A percentile compares a stretch with the other conserved stretches of the same genome.
These are phyloP conservation scores for Calcarius ornatus DNA, from an alignment of 2,113 vertebrate species.

Conservation along the genomic window DNA sequence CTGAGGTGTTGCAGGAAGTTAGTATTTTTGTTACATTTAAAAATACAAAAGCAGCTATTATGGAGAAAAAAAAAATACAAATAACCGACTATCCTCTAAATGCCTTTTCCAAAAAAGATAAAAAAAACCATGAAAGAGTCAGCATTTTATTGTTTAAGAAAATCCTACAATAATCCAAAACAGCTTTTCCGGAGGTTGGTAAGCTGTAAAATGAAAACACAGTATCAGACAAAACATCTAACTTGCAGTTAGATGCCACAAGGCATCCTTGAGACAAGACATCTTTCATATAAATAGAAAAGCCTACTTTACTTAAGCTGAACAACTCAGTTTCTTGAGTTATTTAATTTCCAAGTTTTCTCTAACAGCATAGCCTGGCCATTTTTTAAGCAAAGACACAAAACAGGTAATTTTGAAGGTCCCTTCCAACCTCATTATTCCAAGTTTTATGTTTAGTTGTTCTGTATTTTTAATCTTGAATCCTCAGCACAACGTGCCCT, in stretches of 20 bases:
- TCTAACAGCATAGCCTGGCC: neutral
- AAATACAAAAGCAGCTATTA: neutral
- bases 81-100: neutral
- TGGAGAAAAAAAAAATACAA: neutral
- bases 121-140: neutral
- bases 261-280: neutral
- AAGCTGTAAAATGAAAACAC: neutral
- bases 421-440: neutral
- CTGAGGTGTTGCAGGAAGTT: neutral
- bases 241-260: neutral
- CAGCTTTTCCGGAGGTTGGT: neutral
- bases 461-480: neutral
- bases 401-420: neutral
- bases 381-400: neutral
- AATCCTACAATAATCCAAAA: neutral
- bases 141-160: neutral
- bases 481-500: fast-evolving
- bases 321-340: neutral
- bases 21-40: neutral
- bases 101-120: neutral
- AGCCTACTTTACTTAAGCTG: neutral
- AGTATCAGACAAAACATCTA: neutral
- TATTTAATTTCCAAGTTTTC: neutral
- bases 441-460: neutral
- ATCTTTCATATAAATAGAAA: neutral